These are phyloP conservation scores for Zaprionus obscuricornis DNA, from an alignment of 2,888 invertebrate genomes.

Conservation along the genomic window DNA sequence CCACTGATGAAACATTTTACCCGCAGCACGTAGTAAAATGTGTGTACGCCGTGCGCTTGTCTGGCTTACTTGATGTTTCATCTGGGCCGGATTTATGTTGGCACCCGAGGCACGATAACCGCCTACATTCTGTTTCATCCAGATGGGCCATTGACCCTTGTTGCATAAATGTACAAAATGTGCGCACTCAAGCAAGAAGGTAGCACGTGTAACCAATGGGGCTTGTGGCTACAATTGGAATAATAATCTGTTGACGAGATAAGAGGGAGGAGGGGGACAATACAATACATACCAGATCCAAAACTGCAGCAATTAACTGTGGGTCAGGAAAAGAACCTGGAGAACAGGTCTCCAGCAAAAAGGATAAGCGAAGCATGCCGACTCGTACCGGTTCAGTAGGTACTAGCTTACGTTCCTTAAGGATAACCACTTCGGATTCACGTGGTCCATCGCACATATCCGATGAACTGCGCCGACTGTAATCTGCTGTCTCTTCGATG, in stretches of 20 bases:
- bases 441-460: constrained; percentile 91
- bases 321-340: constrained; percentile 99
- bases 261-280: no score
- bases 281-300: constrained; percentile 91
- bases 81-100: constrained; percentile 83
- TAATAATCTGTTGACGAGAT: no score
- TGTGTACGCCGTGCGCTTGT: constrained; percentile 87
- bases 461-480: constrained; percentile 91
- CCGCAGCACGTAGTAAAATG: constrained; percentile 93
- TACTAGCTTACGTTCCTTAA: constrained; percentile 94
- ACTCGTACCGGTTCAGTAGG: constrained; percentile 90
- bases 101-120: constrained; percentile 89
- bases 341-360: constrained; percentile 96
- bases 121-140: constrained; percentile 94
- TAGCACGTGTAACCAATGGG: constrained; percentile 95
- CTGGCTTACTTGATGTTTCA: constrained; percentile 84
- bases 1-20: constrained; percentile 95
- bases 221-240: constrained; percentile 91
- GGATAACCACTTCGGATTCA: constrained; percentile 93
- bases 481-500: constrained; percentile 92
- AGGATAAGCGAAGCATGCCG: constrained; percentile 95
- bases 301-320: constrained; percentile 95
- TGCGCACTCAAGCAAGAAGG: constrained; percentile 96
- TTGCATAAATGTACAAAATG: constrained; percentile 99
- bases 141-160: constrained; percentile 98